Evolutionary conservation across 2,888 invertebrate genomes (phyloP), one percentile per base, ranked within the genome.

Genomic region (Noctuana brunneofusca): DNA sequence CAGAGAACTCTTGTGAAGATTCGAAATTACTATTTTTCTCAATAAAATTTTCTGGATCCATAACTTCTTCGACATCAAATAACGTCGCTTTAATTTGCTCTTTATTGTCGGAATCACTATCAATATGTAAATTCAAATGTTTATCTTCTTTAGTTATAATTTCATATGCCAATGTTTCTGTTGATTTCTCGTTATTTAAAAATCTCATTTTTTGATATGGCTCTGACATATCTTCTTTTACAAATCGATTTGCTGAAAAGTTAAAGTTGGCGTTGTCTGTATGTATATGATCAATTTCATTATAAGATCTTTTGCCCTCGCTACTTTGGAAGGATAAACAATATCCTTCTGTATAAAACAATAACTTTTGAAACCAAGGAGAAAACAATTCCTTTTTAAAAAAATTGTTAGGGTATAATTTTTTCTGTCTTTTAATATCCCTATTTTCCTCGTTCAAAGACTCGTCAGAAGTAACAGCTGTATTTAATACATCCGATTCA

Each of bases 331-430:
- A 38, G 2, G 50, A 49, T 56, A 62, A 59, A 64, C 71, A 69
- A 32, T 18, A 60, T 3, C 83, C 81, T 72, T 81, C 85, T 65
- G 65, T 71, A 64, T 71, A 69, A 32, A 74, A 59, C 16, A 84
- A 60, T 57, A 89, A 76, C 63, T 89, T 87, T 76, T 87, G 87
- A 65, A 89, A 77, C 73, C 78, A 75, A 27, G 86, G 80, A 5
- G 87, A 89, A 78, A 78, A 80, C 41, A 83, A 71, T 73, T 83
- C 77, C 73, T 88, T 89, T 38, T 70, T 70, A 35, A 78, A 69
- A 55, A 54, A 46, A 46, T 8, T n/a, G 5, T 49, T 49, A 5
- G 3, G 2, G 2, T 24, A 12, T 14, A 8, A 41, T 8, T 41
- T 8, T 41, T 41, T 41, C 8, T 41, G 6, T 8, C 16, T 16